Percentiles rank a stretch among this genome's conserved stretches.
phyloP scores from a whole-genome alignment of 2,888 invertebrate species.

The Hartigia nigra region DNA sequence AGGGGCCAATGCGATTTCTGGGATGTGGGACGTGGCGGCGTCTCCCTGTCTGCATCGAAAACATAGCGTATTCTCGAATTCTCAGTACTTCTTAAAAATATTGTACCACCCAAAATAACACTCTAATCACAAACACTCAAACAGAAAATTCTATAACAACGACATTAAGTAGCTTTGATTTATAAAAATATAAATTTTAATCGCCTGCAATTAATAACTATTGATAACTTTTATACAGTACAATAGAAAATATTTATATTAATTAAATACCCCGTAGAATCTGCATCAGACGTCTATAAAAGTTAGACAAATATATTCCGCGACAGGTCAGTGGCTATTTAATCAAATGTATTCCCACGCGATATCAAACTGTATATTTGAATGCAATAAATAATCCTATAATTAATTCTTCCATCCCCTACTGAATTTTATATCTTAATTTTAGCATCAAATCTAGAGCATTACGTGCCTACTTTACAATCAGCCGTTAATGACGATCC shows the following conservation, averaged over 20 bases:
- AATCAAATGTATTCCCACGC: background rate
- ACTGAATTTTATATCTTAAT: background rate
- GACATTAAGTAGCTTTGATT: background rate
- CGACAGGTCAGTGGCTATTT: background rate
- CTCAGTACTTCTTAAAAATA: background rate
- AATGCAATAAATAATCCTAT: background rate
- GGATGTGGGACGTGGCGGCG: conserved; percentile 45
- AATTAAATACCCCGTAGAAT: background rate
- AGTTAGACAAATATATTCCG: background rate
- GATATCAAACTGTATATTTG: background rate
- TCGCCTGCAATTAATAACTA: background rate
- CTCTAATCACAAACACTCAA: background rate
- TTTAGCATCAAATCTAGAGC: background rate
- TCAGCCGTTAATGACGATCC: background rate
- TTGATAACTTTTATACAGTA: background rate
- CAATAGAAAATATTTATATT: background rate
- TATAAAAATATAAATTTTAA: background rate
- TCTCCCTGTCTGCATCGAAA: conserved; percentile 45
- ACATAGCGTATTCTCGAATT: conserved; percentile 23
- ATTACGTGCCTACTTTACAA: background rate
- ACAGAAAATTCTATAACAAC: background rate
- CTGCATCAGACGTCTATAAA: background rate
- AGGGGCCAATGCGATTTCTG: conserved; percentile 1
- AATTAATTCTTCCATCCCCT: background rate
- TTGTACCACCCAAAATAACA: background rate